Percentiles rank a stretch among this genome's conserved stretches.
Conservation (phyloP, 2,797 vertebrate genomes). For the Amblyraja radiata region DNA sequence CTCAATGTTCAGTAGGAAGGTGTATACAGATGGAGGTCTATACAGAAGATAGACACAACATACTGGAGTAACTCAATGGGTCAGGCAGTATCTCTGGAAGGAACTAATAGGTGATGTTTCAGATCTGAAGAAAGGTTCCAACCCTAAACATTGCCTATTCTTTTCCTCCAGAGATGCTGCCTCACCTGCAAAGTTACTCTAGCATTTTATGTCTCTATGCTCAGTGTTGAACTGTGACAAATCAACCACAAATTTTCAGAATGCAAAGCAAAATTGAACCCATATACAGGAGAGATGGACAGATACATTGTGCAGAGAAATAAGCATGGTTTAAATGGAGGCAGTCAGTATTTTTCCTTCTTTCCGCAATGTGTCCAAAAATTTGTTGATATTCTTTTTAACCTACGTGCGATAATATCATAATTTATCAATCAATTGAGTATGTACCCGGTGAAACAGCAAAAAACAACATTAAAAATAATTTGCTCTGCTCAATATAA, state of each 20-base stretch:
- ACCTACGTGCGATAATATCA: neutral
- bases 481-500: neutral
- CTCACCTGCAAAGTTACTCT: too few species aligned
- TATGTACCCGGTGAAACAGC: neutral
- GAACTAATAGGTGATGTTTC: too few species aligned
- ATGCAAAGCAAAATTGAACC: neutral
- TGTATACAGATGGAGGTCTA: too few species aligned
- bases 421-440: neutral
- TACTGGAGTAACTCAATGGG: too few species aligned
- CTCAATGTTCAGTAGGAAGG: neutral
- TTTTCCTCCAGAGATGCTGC: too few species aligned
- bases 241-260: neutral
- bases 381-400: slow-evolving; percentile 4
- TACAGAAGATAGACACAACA: too few species aligned
- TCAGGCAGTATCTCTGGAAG: too few species aligned
- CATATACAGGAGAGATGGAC: neutral
- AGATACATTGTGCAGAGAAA: neutral
- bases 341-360: neutral
- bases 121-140: too few species aligned
- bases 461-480: neutral
- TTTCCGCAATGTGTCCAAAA: neutral
- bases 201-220: too few species aligned
- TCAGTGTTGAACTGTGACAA: neutral
- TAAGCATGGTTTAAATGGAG: neutral
- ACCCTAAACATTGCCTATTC: too few species aligned